Evolutionary conservation across 2,113 vertebrate species (phyloP), one percentile per base, ranked within the genome.

Genomic region (Stomatorhinus ivindoensis): DNA sequence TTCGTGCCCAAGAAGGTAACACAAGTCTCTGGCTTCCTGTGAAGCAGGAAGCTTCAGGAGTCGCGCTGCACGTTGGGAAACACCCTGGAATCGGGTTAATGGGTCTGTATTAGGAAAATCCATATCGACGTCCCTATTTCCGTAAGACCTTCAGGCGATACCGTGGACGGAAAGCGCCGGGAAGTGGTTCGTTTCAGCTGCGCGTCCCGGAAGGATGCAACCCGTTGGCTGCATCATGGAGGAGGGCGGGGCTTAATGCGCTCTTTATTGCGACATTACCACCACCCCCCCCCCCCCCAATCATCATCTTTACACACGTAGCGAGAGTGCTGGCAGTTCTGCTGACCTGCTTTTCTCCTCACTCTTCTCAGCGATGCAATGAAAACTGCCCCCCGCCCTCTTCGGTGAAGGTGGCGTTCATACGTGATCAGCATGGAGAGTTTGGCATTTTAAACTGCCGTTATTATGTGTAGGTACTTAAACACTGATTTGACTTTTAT

Each of bases 81-180:
- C 24, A 27, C 88, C 46, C 80, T 35, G 35, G 27, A 82, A 35
- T 73, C 15, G 15, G 35, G 73, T 39, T 46, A 50, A 73, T 80
- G 88, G 69, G 47, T 76, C 65, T 88, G 73, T 88, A 39, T 80
- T 51, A 39, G 69, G 88, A 88, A 88, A 89, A 53, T 89, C 88
- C 42, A 80, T 83, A 89, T 83, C 10, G 17, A 19, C 48, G 58
- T 50, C 44, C 17, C 73, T 89, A 82, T 89, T 83, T 89, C 48
- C 2, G 88, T 51, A 35, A 53, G 65, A 89, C 88, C 73, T 89
- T 83, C 73, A 82, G 48, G 88, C 3, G 48, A 55, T 39, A 24
- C 42, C 50, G 13, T 10, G 35, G 35, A 82, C 39, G 51, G 88
- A 88, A 17, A 39, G 69, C 17, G 27, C 24, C 35, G n/a, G 27